phyloP scores from a whole-genome alignment of 2,797 vertebrate species.

The Holocentrus rufus region DNA sequence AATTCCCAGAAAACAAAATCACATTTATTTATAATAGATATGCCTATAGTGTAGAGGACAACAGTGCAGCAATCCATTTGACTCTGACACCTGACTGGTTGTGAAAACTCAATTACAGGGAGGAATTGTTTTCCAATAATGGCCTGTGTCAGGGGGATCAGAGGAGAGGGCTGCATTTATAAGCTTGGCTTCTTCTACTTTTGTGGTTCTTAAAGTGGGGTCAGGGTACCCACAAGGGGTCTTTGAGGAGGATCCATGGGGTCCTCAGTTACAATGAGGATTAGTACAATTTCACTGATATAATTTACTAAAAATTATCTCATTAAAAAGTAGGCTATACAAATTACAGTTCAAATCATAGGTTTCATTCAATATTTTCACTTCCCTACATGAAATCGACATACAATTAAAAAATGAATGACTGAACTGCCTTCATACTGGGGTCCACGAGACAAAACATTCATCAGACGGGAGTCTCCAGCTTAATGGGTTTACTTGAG shows the following conservation, averaged over 20 bases:
- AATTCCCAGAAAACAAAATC: slow-evolving; percentile 28
- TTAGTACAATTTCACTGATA: slow-evolving; percentile 8
- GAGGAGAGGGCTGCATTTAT: slow-evolving; percentile 23
- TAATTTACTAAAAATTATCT: slow-evolving; percentile 3
- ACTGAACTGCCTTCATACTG: too few species aligned
- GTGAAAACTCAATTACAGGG: slow-evolving; percentile 46
- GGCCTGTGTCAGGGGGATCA: slow-evolving; percentile 24
- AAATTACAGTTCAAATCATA: not conserved
- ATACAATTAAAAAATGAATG: too few species aligned
- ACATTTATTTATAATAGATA: slow-evolving; percentile 8
- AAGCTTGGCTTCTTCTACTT: not conserved
- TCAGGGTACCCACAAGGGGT: not conserved
- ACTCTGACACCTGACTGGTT: slow-evolving; percentile 24
- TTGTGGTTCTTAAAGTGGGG: not conserved
- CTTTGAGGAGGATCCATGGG: not conserved
- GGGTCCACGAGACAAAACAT: too few species aligned
- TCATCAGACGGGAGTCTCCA: too few species aligned
- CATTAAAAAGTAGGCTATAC: not conserved
- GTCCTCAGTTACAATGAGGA: slow-evolving; percentile 9
- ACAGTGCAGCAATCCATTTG: slow-evolving; percentile 21
- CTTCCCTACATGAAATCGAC: too few species aligned
- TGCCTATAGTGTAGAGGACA: not conserved
- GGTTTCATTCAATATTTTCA: not conserved
- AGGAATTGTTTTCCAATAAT: slow-evolving; percentile 40
- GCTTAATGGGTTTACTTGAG: too few species aligned